Conservation (phyloP, 2,888 invertebrate genomes). For the Archips xylosteana region DNA sequence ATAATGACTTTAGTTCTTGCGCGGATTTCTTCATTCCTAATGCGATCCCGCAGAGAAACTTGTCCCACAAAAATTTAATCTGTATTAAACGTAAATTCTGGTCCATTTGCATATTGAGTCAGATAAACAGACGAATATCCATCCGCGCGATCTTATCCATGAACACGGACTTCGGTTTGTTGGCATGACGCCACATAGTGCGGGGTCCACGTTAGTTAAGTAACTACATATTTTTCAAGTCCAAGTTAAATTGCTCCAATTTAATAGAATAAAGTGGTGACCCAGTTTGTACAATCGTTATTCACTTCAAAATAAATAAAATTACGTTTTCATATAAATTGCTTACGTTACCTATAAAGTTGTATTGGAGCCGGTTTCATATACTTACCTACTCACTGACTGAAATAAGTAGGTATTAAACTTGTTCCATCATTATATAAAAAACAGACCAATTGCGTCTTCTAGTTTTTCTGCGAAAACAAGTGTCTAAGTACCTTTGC, state of each 20-base stretch:
- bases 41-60: too few species aligned
- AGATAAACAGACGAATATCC: constrained; percentile 37
- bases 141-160: constrained; percentile 32
- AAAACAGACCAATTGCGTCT: too few species aligned
- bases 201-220: constrained; percentile 14
- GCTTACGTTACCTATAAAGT: too few species aligned
- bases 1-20: too few species aligned
- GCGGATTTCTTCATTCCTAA: too few species aligned
- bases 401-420: too few species aligned
- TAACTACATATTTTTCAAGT: constrained; percentile 15
- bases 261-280: constrained; percentile 27
- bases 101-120: constrained; percentile 34
- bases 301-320: background rate
- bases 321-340: background rate
- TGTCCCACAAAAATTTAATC: background rate
- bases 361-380: too few species aligned
- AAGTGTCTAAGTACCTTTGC: too few species aligned
- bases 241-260: constrained; percentile 10
- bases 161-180: constrained; percentile 26
- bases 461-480: too few species aligned
- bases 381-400: too few species aligned
- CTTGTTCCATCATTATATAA: too few species aligned
- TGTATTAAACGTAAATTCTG: constrained; percentile 8
- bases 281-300: background rate
- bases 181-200: constrained; percentile 30